Percentiles rank a stretch among this genome's conserved stretches.
phyloP scores from a whole-genome alignment of 2,888 invertebrate species.

The Erpobdella octoculata region DNA sequence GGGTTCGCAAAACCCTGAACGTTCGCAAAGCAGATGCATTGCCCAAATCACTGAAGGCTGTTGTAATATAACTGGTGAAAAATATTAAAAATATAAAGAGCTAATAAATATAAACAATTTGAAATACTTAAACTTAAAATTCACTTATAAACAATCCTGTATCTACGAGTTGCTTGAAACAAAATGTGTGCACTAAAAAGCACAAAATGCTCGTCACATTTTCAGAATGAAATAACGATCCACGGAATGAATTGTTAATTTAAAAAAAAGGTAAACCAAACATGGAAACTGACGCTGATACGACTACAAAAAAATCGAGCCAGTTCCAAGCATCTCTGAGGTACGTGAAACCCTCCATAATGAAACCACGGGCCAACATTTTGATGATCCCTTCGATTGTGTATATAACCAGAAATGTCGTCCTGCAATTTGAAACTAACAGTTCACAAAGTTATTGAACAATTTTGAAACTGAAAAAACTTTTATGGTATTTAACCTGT shows the following conservation, averaged over 20 bases:
- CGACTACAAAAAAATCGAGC: constrained; percentile 99
- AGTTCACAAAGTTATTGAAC: too few relatives aligned
- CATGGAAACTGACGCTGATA: constrained; percentile 95
- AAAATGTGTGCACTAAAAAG: too few relatives aligned
- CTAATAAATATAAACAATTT: too few relatives aligned
- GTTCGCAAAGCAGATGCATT: constrained; percentile 98
- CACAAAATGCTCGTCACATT: too few relatives aligned
- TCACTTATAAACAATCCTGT: too few relatives aligned
- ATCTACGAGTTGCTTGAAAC: too few relatives aligned
- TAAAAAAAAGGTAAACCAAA: too few relatives aligned
- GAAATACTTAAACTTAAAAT: too few relatives aligned
- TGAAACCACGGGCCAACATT: constrained; percentile 98
- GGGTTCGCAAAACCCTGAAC: constrained; percentile 95
- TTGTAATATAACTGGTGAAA: constrained; percentile 34
- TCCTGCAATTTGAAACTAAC: constrained; percentile 65
- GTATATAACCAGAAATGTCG: constrained; percentile 99
- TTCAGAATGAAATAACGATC: too few relatives aligned
- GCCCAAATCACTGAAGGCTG: constrained; percentile 60
- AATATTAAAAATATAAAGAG: not conserved
- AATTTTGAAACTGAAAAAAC: too few relatives aligned
- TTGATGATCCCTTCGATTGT: constrained; percentile 98
- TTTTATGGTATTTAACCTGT: too few relatives aligned
- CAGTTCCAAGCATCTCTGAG: constrained; percentile 99
- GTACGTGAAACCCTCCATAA: constrained; percentile 98
- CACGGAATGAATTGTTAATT: too few relatives aligned